phyloP scores from a whole-genome alignment of 2,888 invertebrate genomes.

The Nemoura dubitans region DNA sequence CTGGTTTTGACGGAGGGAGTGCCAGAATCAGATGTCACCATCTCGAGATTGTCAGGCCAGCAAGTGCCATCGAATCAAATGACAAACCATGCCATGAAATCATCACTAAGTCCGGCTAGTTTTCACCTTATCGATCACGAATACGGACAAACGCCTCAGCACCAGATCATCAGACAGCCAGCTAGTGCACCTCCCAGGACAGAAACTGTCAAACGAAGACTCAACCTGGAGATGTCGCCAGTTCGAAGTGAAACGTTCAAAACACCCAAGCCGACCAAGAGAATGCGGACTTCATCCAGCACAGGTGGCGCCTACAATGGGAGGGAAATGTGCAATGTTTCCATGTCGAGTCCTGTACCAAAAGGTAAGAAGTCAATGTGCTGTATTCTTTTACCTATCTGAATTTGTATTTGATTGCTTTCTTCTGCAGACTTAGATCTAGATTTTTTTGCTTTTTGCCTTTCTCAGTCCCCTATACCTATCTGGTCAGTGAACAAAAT shows the following conservation, averaged over 20 bases:
- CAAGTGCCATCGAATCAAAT: constrained; percentile 14
- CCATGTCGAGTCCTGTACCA: constrained; percentile 54
- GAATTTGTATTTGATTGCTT: constrained; percentile 16
- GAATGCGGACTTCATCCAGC: constrained; percentile 62
- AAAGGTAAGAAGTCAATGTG: constrained; percentile 58
- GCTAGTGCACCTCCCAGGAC: constrained; percentile 54
- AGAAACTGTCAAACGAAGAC: constrained; percentile 81
- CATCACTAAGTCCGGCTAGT: constrained; percentile 62
- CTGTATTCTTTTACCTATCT: neutral
- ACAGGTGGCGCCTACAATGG: constrained; percentile 45
- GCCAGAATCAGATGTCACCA: neutral
- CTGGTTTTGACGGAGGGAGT: constrained; percentile 25
- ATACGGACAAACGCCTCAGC: constrained; percentile 83
- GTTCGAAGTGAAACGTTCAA: constrained; percentile 70
- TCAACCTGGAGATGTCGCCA: constrained; percentile 69
- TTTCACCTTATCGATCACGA: constrained; percentile 87
- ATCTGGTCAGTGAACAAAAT: too few relatives aligned
- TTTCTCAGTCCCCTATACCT: too few relatives aligned
- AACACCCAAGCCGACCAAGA: constrained; percentile 66
- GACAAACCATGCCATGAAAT: constrained; percentile 9
- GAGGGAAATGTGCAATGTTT: constrained; percentile 21
- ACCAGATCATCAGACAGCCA: constrained; percentile 69
- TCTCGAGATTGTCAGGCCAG: neutral
- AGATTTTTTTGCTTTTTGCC: too few relatives aligned
- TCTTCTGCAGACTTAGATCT: constrained; percentile 15